Conservation (phyloP, 2,113 vertebrate genomes). For the Ameiurus melas region DNA sequence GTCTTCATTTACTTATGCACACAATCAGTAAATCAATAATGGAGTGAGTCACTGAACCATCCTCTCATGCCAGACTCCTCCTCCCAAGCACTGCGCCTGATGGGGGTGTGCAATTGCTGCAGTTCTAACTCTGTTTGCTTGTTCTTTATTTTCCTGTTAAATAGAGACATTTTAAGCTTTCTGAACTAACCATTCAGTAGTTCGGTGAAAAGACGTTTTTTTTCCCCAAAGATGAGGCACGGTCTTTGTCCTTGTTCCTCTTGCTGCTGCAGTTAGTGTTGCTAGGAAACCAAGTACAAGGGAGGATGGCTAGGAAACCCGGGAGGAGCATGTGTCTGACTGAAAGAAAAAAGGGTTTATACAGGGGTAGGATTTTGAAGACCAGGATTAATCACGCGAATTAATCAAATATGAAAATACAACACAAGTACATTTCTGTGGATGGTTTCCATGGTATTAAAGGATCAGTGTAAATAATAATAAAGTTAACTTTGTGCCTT, state of each 20-base stretch:
- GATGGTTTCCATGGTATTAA: not conserved
- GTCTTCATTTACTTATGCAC: not conserved
- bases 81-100: not conserved
- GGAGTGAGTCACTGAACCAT: not conserved
- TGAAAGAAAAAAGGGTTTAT: not conserved
- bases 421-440: not conserved
- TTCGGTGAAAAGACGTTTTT: not conserved
- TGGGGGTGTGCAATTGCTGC: not conserved
- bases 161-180: not conserved
- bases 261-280: not conserved
- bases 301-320: not conserved
- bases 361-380: not conserved
- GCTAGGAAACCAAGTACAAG: constrained; percentile 18
- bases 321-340: not conserved
- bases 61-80: not conserved
- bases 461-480: not conserved
- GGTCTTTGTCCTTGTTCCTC: not conserved
- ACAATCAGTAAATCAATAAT: constrained; percentile 7
- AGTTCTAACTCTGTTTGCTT: not conserved
- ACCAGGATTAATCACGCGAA: not conserved
- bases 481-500: not conserved
- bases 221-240: not conserved
- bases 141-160: not conserved
- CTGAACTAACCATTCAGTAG: not conserved
- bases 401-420: not conserved